phyloP scores from a whole-genome alignment of 2,888 invertebrate genomes.

The Spodoptera exigua region DNA sequence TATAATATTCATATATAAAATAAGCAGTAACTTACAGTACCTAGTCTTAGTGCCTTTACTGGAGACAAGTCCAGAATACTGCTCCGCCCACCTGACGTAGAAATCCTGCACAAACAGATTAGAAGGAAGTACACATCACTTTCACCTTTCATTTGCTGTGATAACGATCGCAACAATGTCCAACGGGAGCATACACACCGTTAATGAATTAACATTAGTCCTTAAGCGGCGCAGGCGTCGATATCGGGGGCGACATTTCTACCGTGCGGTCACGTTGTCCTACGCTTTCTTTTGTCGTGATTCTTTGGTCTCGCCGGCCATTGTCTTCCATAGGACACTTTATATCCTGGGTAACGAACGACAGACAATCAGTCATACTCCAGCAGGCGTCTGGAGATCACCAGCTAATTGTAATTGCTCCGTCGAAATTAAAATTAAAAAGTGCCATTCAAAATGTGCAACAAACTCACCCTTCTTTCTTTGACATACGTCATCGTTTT shows the following conservation, averaged over 20 bases:
- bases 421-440: constrained; percentile 51
- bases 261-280: constrained; percentile 84
- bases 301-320: constrained; percentile 82
- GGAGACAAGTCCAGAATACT: not conserved
- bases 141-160: constrained; percentile 73
- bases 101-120: constrained; percentile 17
- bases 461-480: constrained; percentile 77
- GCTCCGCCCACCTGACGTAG: not conserved
- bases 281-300: constrained; percentile 85
- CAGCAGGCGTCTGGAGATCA: constrained; percentile 70
- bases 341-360: constrained; percentile 83
- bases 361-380: constrained; percentile 80
- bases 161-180: constrained; percentile 78
- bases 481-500: constrained; percentile 78
- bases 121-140: constrained; percentile 66
- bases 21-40: too few relatives aligned
- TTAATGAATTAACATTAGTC: constrained; percentile 84
- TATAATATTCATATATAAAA: too few relatives aligned
- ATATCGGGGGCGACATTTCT: constrained; percentile 84
- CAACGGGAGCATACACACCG: constrained; percentile 74
- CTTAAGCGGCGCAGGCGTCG: constrained; percentile 67
- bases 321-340: constrained; percentile 84
- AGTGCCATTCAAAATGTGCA: constrained; percentile 73
- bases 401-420: constrained; percentile 60
- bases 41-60: too few relatives aligned